Evolutionary conservation across 2,797 vertebrate genomes (phyloP).

Genomic region (Dryobates pubescens): DNA sequence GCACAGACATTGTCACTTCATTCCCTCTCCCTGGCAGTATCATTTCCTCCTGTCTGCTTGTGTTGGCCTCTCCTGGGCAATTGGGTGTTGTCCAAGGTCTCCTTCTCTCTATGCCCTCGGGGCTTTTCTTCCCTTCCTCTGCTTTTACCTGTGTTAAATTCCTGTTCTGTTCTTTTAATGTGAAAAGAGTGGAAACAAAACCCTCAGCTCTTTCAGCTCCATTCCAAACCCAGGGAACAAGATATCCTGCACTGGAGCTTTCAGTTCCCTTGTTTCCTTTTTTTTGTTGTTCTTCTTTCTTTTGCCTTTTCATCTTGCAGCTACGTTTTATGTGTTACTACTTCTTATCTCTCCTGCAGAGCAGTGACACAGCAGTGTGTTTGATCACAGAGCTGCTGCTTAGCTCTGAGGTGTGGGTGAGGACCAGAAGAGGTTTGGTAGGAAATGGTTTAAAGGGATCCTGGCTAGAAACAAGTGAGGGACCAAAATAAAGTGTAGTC

Average conservation of each 20-base stretch:
- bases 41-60: background rate
- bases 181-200: background rate
- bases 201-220: background rate
- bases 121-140: background rate
- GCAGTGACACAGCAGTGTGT: background rate
- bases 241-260: background rate
- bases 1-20: background rate
- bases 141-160: background rate
- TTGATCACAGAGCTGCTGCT: background rate
- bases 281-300: background rate
- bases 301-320: background rate
- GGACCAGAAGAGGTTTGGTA: background rate
- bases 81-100: accelerated
- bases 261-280: background rate
- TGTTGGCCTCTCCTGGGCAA: background rate
- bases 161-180: background rate
- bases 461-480: background rate
- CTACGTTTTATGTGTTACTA: background rate
- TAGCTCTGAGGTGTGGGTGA: background rate
- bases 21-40: background rate
- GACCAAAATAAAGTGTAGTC: background rate
- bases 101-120: accelerated
- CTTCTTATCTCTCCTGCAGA: background rate
- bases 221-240: background rate
- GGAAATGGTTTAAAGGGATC: background rate